Percentiles rank a stretch among this genome's conserved stretches.
Conservation (phyloP, 2,113 vertebrate species). For the Coregonus clupeaformis region DNA sequence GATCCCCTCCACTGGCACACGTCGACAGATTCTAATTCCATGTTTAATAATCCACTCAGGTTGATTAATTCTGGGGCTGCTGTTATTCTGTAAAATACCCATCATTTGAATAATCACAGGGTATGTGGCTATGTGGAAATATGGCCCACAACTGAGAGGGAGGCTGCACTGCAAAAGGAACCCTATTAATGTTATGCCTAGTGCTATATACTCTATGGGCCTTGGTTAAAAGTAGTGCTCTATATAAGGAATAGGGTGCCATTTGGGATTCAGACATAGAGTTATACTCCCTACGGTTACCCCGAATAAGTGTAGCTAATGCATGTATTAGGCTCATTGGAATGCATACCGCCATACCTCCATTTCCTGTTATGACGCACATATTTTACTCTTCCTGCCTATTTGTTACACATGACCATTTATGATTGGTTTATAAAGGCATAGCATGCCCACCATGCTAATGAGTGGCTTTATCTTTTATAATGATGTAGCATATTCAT, state of each 20-base stretch:
- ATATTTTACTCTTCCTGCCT: background rate
- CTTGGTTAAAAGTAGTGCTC: no score
- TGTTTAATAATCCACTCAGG: slow-evolving; percentile 14
- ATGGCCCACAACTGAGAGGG: background rate
- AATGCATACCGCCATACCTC: background rate
- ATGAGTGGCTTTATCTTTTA: slow-evolving; percentile 25
- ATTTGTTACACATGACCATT: slow-evolving; percentile 31
- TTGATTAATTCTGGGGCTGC: slow-evolving; percentile 12
- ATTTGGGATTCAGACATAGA: background rate
- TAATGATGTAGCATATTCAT: background rate
- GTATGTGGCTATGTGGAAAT: slow-evolving; percentile 7
- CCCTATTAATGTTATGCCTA: no score
- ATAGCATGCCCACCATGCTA: slow-evolving; percentile 28
- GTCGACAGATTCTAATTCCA: slow-evolving; percentile 19
- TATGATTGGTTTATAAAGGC: background rate
- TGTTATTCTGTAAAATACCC: slow-evolving; percentile 59
- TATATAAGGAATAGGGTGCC: no score
- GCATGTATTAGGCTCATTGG: background rate
- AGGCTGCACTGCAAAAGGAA: no score
- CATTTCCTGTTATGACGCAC: no score
- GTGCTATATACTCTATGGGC: no score
- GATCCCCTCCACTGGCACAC: background rate
- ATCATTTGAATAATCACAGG: slow-evolving; percentile 43
- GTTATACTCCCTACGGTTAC: no score
- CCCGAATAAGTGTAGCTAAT: no score